Base-by-base conservation (phyloP, 37 sponge, comb jelly and placozoan species). In the Dysidea cf. avara region DNA sequence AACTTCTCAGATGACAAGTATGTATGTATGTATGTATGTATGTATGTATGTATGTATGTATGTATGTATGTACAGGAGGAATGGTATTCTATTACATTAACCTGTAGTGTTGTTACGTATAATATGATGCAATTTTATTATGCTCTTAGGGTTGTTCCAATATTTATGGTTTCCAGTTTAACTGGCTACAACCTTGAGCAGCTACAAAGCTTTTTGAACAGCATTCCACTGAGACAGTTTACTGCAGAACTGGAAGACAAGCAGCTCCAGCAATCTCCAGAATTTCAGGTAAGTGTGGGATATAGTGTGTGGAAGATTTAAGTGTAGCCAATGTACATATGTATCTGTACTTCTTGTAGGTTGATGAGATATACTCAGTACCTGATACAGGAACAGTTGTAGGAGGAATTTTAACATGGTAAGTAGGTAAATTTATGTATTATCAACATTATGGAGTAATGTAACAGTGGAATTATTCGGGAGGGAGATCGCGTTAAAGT, bases 351-450 rank as follows among this genome's bases (percentile, higher is more conserved):
- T 24, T 25, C 2, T n/a, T 28, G 2, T 63, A 84, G 85, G 84
- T 95, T 34, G 96, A 98, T 58, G 99, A 95, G 50, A 70, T 94
- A 29, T 89, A 86, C 74, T 82, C 81, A 47, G 99, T 98, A 3
- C 84, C 92, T 2, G 84, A 85, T 30, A 78, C 78, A 0, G 99
- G 93, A 17, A 77, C 81, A 0, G 90, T 98, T 25, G 64, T 95
- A 26, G 87, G 93, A 3, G 99, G 99, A 60, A 77, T 84, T n/a
- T 70, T 92, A 25, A 87, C 74, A 18, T 69, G 73, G 92, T 92
- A n/a, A 69, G 56, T 35, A 14, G 16, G 14, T 74, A 2, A 24
- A 29, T 12, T 18, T 18, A 16, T 24, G 13, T 2, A 12, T 1
- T n/a, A 48, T 6, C 25, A 32, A 53, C 9, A 1, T 76, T 32